These are phyloP conservation scores for Clavelina lepadiformis DNA, from an alignment of 23 tunicate species.

Conservation along the genomic window DNA sequence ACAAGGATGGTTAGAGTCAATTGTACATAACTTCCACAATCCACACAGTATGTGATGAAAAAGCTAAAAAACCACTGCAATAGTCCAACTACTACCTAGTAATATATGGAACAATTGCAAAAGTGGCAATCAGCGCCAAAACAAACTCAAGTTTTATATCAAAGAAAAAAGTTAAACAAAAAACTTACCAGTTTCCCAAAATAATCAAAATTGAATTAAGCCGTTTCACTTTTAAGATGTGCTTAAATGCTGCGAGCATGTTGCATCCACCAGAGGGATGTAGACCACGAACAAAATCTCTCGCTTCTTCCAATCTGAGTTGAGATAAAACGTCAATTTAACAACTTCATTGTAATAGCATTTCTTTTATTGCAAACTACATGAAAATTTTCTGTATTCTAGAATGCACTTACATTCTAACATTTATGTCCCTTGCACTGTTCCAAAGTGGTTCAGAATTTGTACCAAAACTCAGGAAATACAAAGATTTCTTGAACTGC, in stretches of 20 bases:
- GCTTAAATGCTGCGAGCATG: conserved; percentile 73
- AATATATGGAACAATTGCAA: too few relatives aligned
- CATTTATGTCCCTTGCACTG: conserved; percentile 58
- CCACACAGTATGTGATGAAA: too few relatives aligned
- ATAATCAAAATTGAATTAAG: conserved; percentile 72
- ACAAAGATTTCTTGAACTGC: conserved; percentile 61
- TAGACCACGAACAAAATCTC: conserved; percentile 76
- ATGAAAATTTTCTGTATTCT: not conserved
- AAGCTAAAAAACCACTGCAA: too few relatives aligned
- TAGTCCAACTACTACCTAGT: too few relatives aligned
- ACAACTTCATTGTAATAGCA: not conserved
- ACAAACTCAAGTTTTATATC: too few relatives aligned
- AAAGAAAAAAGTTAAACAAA: too few relatives aligned
- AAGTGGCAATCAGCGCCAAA: too few relatives aligned
- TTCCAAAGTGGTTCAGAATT: conserved; percentile 70
- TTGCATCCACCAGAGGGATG: conserved; percentile 91
- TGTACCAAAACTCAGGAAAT: conserved; percentile 71
- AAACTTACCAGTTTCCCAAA: conserved; percentile 70
- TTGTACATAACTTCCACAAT: too few relatives aligned
- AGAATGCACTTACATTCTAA: conserved; percentile 38
- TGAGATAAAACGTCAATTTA: not conserved
- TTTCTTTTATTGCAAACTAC: not conserved
- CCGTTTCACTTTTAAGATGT: conserved; percentile 63
- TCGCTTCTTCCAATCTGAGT: conserved; percentile 66
- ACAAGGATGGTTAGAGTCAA: too few relatives aligned